These are phyloP conservation scores for Nothocercus julius DNA, from an alignment of 2,113 vertebrate species.

Conservation along the genomic window DNA sequence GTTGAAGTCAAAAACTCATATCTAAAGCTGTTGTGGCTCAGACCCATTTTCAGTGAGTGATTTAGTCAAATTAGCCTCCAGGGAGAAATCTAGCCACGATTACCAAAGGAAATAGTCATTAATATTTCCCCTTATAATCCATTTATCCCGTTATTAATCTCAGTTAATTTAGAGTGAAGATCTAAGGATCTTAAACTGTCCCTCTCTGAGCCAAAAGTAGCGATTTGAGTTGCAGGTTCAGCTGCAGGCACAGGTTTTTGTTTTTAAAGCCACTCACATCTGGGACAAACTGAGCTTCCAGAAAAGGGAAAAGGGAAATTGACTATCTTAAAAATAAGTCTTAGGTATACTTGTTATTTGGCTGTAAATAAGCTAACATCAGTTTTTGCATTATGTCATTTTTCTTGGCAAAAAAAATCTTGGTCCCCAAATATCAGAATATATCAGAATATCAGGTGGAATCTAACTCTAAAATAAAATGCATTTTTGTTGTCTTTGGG, in stretches of 20 bases:
- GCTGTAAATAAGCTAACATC: neutral
- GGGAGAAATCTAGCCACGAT: neutral
- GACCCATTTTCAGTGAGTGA: neutral
- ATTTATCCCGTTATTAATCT: constrained; percentile 6
- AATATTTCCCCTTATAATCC: neutral
- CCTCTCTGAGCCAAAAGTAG: neutral
- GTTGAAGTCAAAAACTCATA: neutral
- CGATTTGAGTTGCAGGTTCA: neutral
- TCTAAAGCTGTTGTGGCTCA: neutral
- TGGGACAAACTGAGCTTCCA: neutral
- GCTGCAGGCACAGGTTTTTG: neutral
- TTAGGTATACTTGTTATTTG: neutral
- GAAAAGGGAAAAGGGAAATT: constrained; percentile 23
- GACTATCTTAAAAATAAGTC: neutral
- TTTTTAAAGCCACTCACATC: neutral
- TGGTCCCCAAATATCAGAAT: neutral
- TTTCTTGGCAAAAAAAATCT: neutral
- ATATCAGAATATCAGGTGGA: neutral
- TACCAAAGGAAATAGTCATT: constrained; percentile 7
- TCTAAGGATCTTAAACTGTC: neutral
- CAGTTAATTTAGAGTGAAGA: constrained; percentile 9
- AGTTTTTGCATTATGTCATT: neutral
- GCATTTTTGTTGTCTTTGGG: neutral
- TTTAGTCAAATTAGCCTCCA: neutral
- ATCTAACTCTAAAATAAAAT: neutral